Percentiles rank a stretch among this genome's conserved stretches.
phyloP scores from a whole-genome alignment of 2,888 invertebrate species.

The Pterostichus madidus region DNA sequence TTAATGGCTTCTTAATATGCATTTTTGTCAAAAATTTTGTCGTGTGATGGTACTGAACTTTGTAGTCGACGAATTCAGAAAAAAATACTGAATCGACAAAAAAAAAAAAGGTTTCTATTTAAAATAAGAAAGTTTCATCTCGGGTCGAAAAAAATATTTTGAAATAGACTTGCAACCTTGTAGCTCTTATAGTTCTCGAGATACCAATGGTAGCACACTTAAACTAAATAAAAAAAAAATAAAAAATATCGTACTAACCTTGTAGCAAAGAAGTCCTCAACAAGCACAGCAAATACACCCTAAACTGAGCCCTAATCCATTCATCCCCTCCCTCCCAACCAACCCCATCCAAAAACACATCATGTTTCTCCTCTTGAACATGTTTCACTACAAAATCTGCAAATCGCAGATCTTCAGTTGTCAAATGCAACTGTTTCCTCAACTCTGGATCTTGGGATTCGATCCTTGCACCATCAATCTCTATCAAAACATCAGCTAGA shows the following conservation, averaged over 20 bases:
- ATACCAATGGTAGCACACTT: too few species aligned
- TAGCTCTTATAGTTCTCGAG: too few species aligned
- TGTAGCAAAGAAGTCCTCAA: constrained; percentile 88
- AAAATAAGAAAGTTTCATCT: too few species aligned
- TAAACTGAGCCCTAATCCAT: constrained; percentile 97
- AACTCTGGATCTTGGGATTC: constrained; percentile 89
- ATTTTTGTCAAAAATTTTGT: too few species aligned
- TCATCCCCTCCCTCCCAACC: constrained; percentile 96
- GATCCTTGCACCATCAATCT: constrained; percentile 91
- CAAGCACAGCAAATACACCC: constrained; percentile 90
- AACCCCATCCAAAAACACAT: constrained; percentile 86
- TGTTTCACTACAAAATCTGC: constrained; percentile 94
- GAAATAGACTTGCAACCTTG: too few species aligned
- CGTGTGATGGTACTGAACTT: too few species aligned
- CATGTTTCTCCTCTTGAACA: constrained; percentile 82
- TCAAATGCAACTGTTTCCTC: constrained; percentile 90
- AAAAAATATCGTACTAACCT: constrained; percentile 77
- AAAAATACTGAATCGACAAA: too few species aligned
- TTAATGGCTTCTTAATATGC: too few species aligned
- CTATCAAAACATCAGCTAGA: constrained; percentile 94
- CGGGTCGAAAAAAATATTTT: too few species aligned
- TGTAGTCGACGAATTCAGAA: too few species aligned
- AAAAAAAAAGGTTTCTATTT: too few species aligned
- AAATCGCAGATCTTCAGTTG: constrained; percentile 97
- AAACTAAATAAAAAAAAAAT: too few species aligned